Base-by-base conservation (phyloP, 2,888 invertebrate species). In the Platypus cylindrus region DNA sequence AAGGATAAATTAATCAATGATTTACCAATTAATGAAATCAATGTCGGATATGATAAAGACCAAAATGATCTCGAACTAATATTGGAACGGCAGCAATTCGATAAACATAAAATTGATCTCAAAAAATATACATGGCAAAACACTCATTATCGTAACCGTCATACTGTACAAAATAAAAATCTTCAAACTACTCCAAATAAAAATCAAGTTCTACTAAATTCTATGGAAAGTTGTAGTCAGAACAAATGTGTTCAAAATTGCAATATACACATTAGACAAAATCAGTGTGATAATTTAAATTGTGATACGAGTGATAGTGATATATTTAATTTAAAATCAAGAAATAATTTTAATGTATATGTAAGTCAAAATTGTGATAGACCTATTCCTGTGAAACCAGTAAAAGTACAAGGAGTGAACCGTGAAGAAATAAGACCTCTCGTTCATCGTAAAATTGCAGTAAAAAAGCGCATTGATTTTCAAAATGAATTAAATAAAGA, bases 291-390 rank as follows among this genome's bases (percentile, higher is more conserved):
- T 60, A 52, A 46, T 49, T 49, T 42, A 47, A 43, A 45, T 47
- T 54, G 56, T 58, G 55, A 56, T 56, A 56, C 43, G 51, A 54
- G 58, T 52, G 56, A 54, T 52, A 57, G 60, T 61, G 60, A 62
- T 62, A 62, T 50, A 51, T 54, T 50, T 60, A 60, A 55, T 56
- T 50, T 50, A 60, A 62, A 52, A 45, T 56, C 53, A 46, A 47
- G 48, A 48, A 47, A 47, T 48, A 55, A 51, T 47, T 52, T 53
- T 52, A 54, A 50, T 49, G 51, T 55, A 50, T 55, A 54, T 48
- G 44, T 52, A 53, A 54, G 58, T 50, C 54, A 53, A 48, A 47
- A 55, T 55, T 60, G 61, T 61, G 60, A 62, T 62, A 61, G 51
- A 49, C 50, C 50, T 43, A 48, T 54, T 47, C 50, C 52, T 35